Percentiles rank a stretch among this genome's conserved stretches.
These are phyloP conservation scores for Excalfactoria chinensis DNA, from an alignment of 2,113 vertebrate genomes.

Conservation along the genomic window DNA sequence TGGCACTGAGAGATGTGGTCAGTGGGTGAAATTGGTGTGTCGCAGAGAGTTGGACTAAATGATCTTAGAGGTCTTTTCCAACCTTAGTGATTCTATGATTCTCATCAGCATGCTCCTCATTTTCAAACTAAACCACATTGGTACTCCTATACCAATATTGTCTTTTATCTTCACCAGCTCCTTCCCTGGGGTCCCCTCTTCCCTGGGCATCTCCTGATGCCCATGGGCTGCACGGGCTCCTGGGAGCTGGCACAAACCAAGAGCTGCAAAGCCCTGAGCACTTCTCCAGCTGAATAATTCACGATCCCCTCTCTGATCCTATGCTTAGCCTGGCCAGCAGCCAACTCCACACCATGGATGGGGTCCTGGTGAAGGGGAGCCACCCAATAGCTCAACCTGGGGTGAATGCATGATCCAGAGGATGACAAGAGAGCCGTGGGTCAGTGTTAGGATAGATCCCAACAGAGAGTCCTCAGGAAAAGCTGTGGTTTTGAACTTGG, in stretches of 20 bases:
- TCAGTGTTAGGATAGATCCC: background rate
- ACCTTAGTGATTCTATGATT: no score
- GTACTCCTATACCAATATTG: background rate
- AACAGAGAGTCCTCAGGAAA: background rate
- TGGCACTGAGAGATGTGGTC: no score
- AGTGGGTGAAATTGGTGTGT: no score
- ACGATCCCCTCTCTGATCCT: background rate
- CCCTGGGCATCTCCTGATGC: fast-evolving
- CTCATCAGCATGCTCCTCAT: background rate
- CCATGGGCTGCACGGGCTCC: background rate
- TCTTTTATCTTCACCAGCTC: background rate
- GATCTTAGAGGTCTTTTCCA: no score
- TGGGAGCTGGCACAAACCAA: background rate
- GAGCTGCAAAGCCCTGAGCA: background rate
- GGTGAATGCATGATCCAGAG: background rate
- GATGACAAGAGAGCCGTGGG: background rate
- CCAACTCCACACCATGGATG: background rate
- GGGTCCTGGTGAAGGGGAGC: background rate
- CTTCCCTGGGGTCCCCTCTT: background rate
- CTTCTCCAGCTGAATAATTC: background rate
- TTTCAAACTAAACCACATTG: background rate
- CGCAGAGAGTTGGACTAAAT: no score
- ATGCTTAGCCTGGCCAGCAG: background rate
- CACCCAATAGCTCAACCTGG: background rate
- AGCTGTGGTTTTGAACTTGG: background rate